phyloP scores from a whole-genome alignment of 2,888 invertebrate genomes.

The Parnassius mnemosyne region DNA sequence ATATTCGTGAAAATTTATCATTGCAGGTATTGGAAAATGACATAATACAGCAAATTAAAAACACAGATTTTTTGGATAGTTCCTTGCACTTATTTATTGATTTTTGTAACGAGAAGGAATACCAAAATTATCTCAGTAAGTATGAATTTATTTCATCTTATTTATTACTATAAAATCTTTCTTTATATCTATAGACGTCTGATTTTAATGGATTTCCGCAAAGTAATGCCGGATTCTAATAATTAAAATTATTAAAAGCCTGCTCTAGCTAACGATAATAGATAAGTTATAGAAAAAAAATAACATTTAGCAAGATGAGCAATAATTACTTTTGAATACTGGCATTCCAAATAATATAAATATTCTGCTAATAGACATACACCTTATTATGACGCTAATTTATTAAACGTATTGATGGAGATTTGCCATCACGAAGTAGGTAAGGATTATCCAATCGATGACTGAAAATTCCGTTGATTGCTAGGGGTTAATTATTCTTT shows the following conservation, averaged over 20 bases:
- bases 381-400: too few relatives aligned
- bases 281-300: constrained; percentile 10
- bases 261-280: constrained; percentile 10
- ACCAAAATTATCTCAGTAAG: constrained; percentile 56
- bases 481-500: not conserved
- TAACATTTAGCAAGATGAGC: not conserved
- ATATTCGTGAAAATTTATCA: not conserved
- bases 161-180: not conserved
- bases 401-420: too few relatives aligned
- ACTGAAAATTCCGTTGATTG: not conserved
- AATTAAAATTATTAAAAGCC: constrained; percentile 2
- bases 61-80: constrained; percentile 55
- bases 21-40: constrained; percentile 63
- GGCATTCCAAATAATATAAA: too few relatives aligned
- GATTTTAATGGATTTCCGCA: not conserved
- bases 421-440: too few relatives aligned
- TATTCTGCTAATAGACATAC: too few relatives aligned
- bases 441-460: too few relatives aligned
- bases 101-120: constrained; percentile 56
- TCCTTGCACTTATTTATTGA: constrained; percentile 62
- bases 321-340: too few relatives aligned
- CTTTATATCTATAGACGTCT: not conserved
- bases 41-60: constrained; percentile 52
- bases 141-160: constrained; percentile 20
- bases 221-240: too few relatives aligned